Evolutionary conservation across 2,888 invertebrate genomes (phyloP), one percentile per base, ranked within the genome.

Genomic region (Lumbricus terrestris): DNA sequence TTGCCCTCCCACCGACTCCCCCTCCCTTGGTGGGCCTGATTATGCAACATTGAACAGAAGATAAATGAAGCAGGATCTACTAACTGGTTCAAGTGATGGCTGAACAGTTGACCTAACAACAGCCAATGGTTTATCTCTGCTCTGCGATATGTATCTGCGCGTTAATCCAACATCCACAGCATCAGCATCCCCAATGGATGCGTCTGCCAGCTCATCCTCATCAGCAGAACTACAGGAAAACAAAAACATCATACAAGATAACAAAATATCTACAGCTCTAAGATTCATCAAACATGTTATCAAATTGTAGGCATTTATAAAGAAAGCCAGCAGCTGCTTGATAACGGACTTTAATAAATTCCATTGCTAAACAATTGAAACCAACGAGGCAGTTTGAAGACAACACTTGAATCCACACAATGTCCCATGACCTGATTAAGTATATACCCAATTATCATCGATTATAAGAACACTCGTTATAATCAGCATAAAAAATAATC

Each of bases 121-220:
- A n/a, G 69, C 1, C 5, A n/a, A n/a, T n/a, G n/a, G 69, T 69
- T 69, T 11, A 69, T 69, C 34, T 23, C 23, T 85, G 23, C 8
- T 85, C 85, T 85, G 85, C 23, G 85, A 85, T 35, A 35, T 34
- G 85, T 85, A 85, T 85, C 85, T 85, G 29, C 85, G 85, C 20
- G 85, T 85, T 34, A 35, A 35, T 15, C 85, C 85, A 34, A 85
- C 85, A 85, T 85, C 85, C 6, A 37, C 23, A 0, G 3, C 3
- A 85, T 85, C 23, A 0, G 3, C 3, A 85, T 85, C 85, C 0
- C 35, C 85, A 35, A 35, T 69, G 69, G 69, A 69, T n/a, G 69
- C 34, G 35, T 35, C 35, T 34, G 37, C 23, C 35, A 35, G 29
- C 23, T 85, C 85, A 85, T 37, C 85, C 34, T 85, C 85, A 35